Percentiles rank a stretch among this genome's conserved stretches.
phyloP scores from a whole-genome alignment of 64 coral and sea anemone species.

The Porites australiensis region DNA sequence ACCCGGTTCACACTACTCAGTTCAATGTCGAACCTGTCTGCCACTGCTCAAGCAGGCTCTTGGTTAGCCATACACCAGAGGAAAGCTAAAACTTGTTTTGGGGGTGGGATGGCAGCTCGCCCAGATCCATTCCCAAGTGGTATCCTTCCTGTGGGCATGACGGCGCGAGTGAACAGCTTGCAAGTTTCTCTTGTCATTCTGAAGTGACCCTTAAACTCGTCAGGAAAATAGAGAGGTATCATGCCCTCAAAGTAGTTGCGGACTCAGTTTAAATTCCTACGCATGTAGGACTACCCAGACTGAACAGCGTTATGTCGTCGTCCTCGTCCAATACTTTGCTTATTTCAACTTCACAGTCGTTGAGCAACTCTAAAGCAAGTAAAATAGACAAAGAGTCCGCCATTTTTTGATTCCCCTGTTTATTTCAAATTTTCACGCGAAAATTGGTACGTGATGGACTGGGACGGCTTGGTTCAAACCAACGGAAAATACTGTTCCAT shows the following conservation, averaged over 20 bases:
- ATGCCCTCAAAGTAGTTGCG: constrained; percentile 1
- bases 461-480: not conserved
- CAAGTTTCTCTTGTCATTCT: not conserved
- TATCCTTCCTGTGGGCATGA: constrained; percentile 24
- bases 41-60: constrained; percentile 25
- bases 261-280: constrained; percentile 22
- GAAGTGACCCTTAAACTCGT: constrained; percentile 7
- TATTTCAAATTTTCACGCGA: constrained; percentile 11
- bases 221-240: constrained; percentile 22
- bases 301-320: not conserved
- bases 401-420: not conserved
- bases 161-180: constrained; percentile 7
- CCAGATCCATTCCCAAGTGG: constrained; percentile 7
- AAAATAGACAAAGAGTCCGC: no score
- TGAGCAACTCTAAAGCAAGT: constrained; percentile 5
- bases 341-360: constrained; percentile 7
- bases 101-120: not conserved
- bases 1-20: constrained; percentile 1
- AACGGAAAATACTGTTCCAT: constrained; percentile 34
- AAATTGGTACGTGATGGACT: constrained; percentile 12
- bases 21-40: constrained; percentile 6
- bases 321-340: not conserved
- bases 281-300: constrained; percentile 25
- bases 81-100: constrained; percentile 25
- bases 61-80: constrained; percentile 37